phyloP scores from a whole-genome alignment of 2,113 vertebrate species.

The Calyptomena viridis region DNA sequence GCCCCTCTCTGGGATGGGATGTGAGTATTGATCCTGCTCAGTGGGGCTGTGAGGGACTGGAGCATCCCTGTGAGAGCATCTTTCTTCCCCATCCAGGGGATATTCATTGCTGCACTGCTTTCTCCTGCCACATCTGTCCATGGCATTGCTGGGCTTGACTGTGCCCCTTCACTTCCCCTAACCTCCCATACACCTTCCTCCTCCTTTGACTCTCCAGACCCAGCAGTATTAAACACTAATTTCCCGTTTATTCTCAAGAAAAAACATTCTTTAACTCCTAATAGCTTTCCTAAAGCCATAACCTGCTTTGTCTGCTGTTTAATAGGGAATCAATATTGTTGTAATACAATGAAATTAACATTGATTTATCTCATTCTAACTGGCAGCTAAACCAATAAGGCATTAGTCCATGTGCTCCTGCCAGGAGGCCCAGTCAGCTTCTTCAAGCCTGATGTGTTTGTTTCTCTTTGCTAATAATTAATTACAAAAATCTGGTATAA shows the following conservation, averaged over 20 bases:
- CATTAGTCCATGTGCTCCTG: background rate
- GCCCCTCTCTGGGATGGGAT: background rate
- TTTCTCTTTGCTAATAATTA: slow-evolving; percentile 49
- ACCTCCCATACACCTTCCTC: background rate
- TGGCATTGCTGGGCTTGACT: background rate
- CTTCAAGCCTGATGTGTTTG: background rate
- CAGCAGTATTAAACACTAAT: background rate
- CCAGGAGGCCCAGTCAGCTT: background rate
- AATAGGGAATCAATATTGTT: slow-evolving; percentile 71
- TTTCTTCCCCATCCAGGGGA: background rate
- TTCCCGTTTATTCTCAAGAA: slow-evolving; percentile 16
- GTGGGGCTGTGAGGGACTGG: background rate
- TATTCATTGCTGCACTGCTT: background rate
- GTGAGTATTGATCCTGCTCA: too few relatives aligned
- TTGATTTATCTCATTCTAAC: slow-evolving; percentile 67
- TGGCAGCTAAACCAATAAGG: slow-evolving; percentile 47
- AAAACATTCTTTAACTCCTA: slow-evolving; percentile 39
- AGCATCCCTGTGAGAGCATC: background rate
- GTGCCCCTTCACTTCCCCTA: background rate
- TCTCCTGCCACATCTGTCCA: background rate
- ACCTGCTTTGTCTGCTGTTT: slow-evolving; percentile 58
- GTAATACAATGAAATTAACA: slow-evolving; percentile 70
- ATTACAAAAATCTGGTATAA: background rate
- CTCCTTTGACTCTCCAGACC: background rate
- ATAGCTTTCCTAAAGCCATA: slow-evolving; percentile 64